phyloP scores from a whole-genome alignment of 23 tunicate genomes.

The Diplosoma virens region DNA sequence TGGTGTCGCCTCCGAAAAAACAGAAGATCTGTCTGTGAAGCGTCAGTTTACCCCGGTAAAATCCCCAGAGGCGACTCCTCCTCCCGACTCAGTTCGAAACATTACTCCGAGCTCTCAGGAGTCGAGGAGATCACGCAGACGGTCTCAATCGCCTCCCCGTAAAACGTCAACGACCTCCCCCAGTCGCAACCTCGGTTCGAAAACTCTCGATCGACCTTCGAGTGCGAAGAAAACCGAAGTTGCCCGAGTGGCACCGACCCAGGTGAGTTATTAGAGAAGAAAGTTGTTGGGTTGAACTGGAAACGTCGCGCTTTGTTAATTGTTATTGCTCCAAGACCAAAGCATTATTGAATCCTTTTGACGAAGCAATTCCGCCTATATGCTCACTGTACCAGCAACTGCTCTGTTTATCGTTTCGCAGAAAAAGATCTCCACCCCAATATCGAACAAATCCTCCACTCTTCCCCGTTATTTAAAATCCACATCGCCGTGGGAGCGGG shows the following conservation, averaged over 20 bases:
- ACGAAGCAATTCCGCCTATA: too few species aligned
- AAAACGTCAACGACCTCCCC: not conserved
- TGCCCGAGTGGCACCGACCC: conserved; percentile 15
- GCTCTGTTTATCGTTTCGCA: too few species aligned
- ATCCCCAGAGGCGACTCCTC: not conserved
- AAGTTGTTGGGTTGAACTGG: too few species aligned
- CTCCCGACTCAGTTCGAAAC: not conserved
- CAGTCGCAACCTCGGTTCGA: not conserved
- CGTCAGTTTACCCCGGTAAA: not conserved
- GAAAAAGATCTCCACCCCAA: too few species aligned
- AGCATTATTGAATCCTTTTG: too few species aligned
- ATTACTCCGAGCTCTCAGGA: not conserved
- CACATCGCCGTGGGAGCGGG: conserved; percentile 46
- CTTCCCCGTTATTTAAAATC: conserved; percentile 92
- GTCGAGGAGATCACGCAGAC: not conserved
- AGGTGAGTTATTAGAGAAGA: too few species aligned
- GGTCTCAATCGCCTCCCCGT: not conserved
- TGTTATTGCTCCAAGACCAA: too few species aligned
- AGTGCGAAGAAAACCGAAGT: conserved; percentile 26
- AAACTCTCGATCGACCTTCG: not conserved
- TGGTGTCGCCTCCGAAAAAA: not conserved
- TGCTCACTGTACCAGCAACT: too few species aligned
- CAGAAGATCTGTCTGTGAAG: not conserved
- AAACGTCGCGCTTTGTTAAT: too few species aligned
- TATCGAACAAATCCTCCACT: conserved; percentile 70